Evolutionary conservation across 2,113 vertebrate species (phyloP).

Genomic region (Eulemur rufifrons): DNA sequence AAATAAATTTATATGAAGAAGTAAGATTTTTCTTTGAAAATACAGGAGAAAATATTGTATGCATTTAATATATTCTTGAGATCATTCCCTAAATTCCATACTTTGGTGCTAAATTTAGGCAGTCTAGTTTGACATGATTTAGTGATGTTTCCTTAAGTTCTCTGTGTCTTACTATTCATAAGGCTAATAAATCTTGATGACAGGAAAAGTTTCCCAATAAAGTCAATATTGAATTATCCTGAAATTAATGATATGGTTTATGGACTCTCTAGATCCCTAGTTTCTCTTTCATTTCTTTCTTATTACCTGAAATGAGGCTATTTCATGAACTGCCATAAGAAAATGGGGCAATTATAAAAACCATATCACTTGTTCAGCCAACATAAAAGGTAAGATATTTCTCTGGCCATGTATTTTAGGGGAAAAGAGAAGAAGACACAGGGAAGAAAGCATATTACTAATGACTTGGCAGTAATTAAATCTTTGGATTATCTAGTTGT

Average conservation of each 20-base stretch:
- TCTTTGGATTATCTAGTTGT: not conserved
- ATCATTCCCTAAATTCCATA: conserved; percentile 7
- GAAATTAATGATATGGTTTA: conserved; percentile 42
- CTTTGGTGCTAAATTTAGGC: conserved; percentile 16
- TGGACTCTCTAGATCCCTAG: not conserved
- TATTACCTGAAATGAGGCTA: not conserved
- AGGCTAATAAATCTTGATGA: conserved; percentile 48
- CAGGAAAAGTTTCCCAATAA: conserved; percentile 29
- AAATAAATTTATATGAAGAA: conserved; percentile 38
- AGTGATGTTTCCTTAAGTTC: conserved; percentile 36
- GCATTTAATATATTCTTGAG: not conserved
- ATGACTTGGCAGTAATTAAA: not conserved
- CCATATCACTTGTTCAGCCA: not conserved
- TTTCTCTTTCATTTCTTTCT: not conserved
- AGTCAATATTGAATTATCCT: conserved; percentile 33
- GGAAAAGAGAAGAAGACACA: not conserved
- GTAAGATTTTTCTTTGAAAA: conserved; percentile 43
- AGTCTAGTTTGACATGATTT: conserved; percentile 43
- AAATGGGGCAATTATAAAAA: not conserved
- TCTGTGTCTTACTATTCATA: conserved; percentile 24
- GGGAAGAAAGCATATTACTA: not conserved
- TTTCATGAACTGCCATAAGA: conserved; percentile 19
- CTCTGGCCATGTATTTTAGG: not conserved
- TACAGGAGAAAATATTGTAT: conserved; percentile 11
- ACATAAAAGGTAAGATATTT: not conserved